Percentiles rank a stretch among this genome's conserved stretches.
Conservation (phyloP, 2,888 invertebrate genomes). For the Lithophane semibrunnea region DNA sequence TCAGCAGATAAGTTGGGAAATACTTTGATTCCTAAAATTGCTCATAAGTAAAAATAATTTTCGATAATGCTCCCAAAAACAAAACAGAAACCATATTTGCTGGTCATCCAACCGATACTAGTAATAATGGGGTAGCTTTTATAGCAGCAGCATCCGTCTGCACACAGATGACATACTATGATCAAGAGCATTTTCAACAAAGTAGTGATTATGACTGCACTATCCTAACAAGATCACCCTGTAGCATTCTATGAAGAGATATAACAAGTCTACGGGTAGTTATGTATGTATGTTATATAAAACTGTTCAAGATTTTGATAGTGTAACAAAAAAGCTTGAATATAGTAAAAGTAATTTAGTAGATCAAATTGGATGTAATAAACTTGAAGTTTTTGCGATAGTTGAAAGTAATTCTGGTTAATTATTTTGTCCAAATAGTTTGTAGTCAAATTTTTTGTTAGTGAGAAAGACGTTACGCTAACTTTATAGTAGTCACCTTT, state of each 20-base stretch:
- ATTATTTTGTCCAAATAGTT: neutral
- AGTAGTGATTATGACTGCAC: conserved; percentile 21
- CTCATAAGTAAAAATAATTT: neutral
- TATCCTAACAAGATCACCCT: conserved; percentile 32
- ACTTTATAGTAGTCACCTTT: neutral
- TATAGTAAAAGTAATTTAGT: conserved; percentile 10
- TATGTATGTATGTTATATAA: conserved; percentile 36
- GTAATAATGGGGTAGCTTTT: neutral
- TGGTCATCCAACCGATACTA: neutral
- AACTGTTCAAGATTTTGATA: neutral
- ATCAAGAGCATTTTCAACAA: conserved; percentile 35
- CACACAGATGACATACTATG: conserved; percentile 46
- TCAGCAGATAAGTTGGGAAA: neutral
- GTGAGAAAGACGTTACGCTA: conserved; percentile 10
- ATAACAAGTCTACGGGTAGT: neutral
- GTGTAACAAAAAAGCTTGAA: neutral
- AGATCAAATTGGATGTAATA: neutral
- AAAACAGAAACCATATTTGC: neutral
- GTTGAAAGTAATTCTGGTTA: too few relatives aligned
- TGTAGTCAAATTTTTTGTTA: neutral
- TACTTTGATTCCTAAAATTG: neutral
- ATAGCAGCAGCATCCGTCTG: conserved; percentile 9
- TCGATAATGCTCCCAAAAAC: neutral
- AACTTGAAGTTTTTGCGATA: conserved; percentile 17
- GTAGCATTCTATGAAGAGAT: conserved; percentile 13